Conservation (phyloP, 2,888 invertebrate species). For the Nymphalis c-album region DNA sequence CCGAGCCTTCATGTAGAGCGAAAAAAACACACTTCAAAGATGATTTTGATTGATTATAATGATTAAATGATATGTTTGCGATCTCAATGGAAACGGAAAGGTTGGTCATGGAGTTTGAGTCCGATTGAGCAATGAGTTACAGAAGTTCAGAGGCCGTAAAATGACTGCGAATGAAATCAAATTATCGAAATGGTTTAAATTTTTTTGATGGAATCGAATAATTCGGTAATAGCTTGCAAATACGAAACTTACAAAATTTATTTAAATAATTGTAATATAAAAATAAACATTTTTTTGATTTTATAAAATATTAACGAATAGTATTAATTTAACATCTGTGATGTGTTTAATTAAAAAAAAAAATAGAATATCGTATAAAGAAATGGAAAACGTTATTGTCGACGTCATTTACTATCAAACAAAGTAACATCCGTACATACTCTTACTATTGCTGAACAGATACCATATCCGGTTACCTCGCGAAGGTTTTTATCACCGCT, state of each 20-base stretch:
- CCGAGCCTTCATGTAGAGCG: constrained; percentile 19
- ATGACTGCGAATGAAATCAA: constrained; percentile 45
- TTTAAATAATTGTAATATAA: too few species aligned
- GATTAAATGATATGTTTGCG: constrained; percentile 36
- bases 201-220: constrained; percentile 4
- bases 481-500: too few species aligned
- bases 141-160: constrained; percentile 47
- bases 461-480: too few species aligned
- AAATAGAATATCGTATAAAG: too few species aligned
- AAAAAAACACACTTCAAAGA: constrained; percentile 29
- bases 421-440: too few species aligned
- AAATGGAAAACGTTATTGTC: too few species aligned
- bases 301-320: too few species aligned
- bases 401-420: too few species aligned
- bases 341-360: too few species aligned
- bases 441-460: too few species aligned
- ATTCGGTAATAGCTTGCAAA: background rate
- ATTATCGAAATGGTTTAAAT: constrained; percentile 37
- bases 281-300: too few species aligned
- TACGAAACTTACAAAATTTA: background rate
- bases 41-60: constrained; percentile 40
- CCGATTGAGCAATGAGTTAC: constrained; percentile 16
- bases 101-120: constrained; percentile 51
- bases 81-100: constrained; percentile 34
- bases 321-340: too few species aligned